Conservation (phyloP, 2,797 vertebrate genomes). For the Myripristis murdjan region DNA sequence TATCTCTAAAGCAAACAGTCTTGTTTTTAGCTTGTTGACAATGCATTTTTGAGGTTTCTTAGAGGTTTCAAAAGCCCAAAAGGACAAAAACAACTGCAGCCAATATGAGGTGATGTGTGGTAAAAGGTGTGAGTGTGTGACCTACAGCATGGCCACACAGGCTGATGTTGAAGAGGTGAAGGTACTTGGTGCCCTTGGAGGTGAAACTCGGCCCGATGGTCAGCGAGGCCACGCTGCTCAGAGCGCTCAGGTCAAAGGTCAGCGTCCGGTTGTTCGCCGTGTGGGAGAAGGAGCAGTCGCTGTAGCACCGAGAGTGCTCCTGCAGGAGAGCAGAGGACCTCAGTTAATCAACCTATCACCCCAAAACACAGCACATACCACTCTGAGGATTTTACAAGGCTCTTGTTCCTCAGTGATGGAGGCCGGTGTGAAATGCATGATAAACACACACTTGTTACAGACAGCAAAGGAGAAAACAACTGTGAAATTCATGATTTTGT, state of each 20-base stretch:
- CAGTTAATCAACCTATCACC: background rate
- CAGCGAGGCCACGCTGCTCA: slow-evolving; percentile 89
- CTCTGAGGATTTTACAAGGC: background rate
- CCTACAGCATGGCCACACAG: slow-evolving; percentile 93
- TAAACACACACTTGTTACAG: too few relatives aligned
- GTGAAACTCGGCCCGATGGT: slow-evolving; percentile 96
- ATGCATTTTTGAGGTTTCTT: too few relatives aligned
- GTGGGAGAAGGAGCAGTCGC: slow-evolving; percentile 91
- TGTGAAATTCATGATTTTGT: too few relatives aligned
- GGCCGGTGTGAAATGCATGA: too few relatives aligned
- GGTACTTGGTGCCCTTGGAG: slow-evolving; percentile 97
- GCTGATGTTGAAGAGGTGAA: slow-evolving; percentile 97
- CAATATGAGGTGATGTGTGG: background rate
- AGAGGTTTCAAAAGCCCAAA: too few relatives aligned
- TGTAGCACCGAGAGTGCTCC: slow-evolving; percentile 95
- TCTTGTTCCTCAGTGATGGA: too few relatives aligned
- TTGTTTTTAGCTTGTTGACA: too few relatives aligned
- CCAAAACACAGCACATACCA: background rate
- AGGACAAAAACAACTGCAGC: too few relatives aligned
- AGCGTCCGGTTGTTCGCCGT: slow-evolving; percentile 89
- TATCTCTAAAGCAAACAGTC: too few relatives aligned
- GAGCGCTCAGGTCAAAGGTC: slow-evolving; percentile 91
- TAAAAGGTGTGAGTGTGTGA: background rate
- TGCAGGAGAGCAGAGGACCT: slow-evolving; percentile 54
- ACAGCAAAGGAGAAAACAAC: too few relatives aligned